Evolutionary conservation across 2,888 invertebrate genomes (phyloP).

Genomic region (Tenodera sinensis): DNA sequence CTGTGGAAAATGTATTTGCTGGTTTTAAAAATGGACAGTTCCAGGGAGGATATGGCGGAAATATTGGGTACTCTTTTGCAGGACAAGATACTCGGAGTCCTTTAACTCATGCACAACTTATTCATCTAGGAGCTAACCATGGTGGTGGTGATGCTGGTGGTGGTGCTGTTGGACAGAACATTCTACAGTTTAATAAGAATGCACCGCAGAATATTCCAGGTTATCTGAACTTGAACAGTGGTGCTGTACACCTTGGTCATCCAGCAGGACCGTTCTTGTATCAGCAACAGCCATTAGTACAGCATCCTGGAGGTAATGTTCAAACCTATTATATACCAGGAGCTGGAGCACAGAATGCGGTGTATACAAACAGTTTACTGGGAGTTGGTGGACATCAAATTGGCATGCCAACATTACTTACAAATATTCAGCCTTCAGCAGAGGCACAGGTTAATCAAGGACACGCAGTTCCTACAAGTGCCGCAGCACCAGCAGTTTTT

Average conservation of each 20-base stretch:
- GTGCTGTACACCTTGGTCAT: not conserved
- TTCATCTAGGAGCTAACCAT: not conserved
- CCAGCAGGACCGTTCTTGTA: not conserved
- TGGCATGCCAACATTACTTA: not conserved
- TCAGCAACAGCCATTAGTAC: not conserved
- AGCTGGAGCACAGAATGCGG: not conserved
- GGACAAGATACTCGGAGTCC: not conserved
- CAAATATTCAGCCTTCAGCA: not conserved
- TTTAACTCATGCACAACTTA: not conserved
- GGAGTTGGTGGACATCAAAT: not conserved
- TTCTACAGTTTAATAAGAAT: not conserved
- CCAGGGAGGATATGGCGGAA: not conserved
- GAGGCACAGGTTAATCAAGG: not conserved
- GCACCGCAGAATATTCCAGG: not conserved
- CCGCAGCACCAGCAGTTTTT: not conserved
- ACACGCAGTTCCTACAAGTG: not conserved
- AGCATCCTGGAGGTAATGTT: not conserved
- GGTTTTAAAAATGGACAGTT: not conserved
- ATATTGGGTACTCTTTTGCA: not conserved
- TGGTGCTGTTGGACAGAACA: not conserved
- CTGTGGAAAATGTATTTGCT: not conserved
- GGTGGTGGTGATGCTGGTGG: too few relatives aligned
- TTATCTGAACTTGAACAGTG: not conserved
- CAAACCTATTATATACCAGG: not conserved
- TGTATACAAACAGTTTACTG: not conserved